A percentile compares a stretch with the other conserved stretches of the same genome.
phyloP scores from a whole-genome alignment of 2,797 vertebrate genomes.

The Halcyon smyrnensis region DNA sequence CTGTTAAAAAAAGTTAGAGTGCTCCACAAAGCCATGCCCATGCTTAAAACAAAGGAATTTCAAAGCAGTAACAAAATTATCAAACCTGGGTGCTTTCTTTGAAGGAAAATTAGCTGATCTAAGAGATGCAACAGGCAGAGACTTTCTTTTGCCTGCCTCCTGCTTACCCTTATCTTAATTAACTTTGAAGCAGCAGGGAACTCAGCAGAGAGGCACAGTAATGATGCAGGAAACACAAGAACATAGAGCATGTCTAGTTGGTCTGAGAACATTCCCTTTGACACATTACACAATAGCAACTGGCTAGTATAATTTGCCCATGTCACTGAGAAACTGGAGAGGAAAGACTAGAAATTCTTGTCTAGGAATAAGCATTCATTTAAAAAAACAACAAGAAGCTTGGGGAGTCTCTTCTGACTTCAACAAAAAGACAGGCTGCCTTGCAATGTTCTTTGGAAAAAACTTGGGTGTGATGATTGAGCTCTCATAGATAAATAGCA shows the following conservation, averaged over 20 bases:
- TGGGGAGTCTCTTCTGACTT: slow-evolving; percentile 5
- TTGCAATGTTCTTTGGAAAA: neutral
- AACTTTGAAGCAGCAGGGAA: slow-evolving; percentile 68
- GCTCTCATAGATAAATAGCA: neutral
- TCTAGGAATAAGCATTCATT: neutral
- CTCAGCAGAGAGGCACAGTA: slow-evolving; percentile 62
- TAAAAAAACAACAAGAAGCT: neutral
- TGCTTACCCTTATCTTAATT: slow-evolving; percentile 69
- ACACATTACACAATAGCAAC: slow-evolving; percentile 72
- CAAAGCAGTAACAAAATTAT: slow-evolving; percentile 2
- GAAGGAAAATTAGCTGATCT: slow-evolving; percentile 65
- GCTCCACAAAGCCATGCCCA: neutral
- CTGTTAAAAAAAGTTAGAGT: neutral
- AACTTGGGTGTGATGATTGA: neutral
- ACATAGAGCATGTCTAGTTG: slow-evolving; percentile 59
- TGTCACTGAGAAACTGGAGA: slow-evolving; percentile 30
- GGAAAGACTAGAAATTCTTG: slow-evolving; percentile 45
- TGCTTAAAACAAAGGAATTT: neutral
- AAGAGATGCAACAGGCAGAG: slow-evolving; percentile 56
- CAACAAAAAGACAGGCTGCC: neutral
- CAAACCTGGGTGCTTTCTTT: slow-evolving; percentile 30
- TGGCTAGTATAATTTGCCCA: slow-evolving; percentile 35
- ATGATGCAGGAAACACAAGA: slow-evolving; percentile 71
- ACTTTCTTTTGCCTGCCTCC: slow-evolving; percentile 41
- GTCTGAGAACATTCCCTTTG: slow-evolving; percentile 70